Evolutionary conservation across 2,113 vertebrate species (phyloP).

Genomic region (Rhinopomastus cyanomelas): DNA sequence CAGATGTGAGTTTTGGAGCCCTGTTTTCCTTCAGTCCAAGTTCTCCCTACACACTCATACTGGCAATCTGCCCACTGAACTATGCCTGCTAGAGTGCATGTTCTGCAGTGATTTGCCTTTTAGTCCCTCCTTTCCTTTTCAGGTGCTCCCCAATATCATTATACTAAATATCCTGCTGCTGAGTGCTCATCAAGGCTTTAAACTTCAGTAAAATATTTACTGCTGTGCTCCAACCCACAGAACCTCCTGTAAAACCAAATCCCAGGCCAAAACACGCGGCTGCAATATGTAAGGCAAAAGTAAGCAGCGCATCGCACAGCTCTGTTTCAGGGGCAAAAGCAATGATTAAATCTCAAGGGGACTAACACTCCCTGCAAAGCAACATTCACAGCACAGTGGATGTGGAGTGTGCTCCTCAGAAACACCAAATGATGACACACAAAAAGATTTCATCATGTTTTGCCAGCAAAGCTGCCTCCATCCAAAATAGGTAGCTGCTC

Average conservation of each 20-base stretch:
- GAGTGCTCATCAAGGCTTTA: neutral
- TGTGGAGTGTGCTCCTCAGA: neutral
- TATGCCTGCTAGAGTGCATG: neutral
- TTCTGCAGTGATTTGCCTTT: neutral
- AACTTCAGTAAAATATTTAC: conserved; percentile 16
- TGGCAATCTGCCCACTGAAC: neutral
- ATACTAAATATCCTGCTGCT: neutral
- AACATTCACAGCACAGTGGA: neutral
- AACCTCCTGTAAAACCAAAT: neutral
- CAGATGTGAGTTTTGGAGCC: neutral
- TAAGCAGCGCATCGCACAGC: neutral
- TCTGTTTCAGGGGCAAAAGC: neutral
- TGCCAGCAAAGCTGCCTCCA: neutral
- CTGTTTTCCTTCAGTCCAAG: neutral
- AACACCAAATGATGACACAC: neutral
- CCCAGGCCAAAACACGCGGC: neutral
- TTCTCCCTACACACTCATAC: neutral
- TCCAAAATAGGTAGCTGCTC: neutral
- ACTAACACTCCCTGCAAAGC: neutral
- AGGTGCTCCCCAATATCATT: neutral
- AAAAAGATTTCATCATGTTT: neutral
- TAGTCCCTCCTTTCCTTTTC: neutral
- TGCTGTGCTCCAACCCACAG: neutral
- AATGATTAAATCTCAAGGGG: neutral
- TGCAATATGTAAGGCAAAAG: neutral